Percentiles rank a stretch among this genome's conserved stretches.
These are phyloP conservation scores for Caenorhabditis panamensis DNA, from an alignment of 2,888 invertebrate genomes.

Conservation along the genomic window DNA sequence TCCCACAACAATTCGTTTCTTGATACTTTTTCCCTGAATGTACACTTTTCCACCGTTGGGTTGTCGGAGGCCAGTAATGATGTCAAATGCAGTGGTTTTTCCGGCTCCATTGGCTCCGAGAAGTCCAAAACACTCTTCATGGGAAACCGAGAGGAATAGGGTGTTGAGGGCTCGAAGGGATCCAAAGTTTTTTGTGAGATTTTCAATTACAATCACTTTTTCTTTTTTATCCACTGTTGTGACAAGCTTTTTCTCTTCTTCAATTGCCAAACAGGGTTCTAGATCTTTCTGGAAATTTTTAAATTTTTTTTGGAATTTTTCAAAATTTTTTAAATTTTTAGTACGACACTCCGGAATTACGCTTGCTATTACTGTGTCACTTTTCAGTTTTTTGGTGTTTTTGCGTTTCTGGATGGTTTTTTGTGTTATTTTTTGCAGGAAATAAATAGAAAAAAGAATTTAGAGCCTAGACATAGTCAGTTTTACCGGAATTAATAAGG, in stretches of 20 bases:
- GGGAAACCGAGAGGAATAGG: conserved; percentile 69
- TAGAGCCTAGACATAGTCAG: too few species aligned
- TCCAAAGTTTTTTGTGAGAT: conserved; percentile 60
- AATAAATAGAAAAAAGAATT: too few species aligned
- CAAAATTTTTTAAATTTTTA: too few species aligned
- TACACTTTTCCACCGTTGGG: conserved; percentile 67
- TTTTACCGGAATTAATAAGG: too few species aligned
- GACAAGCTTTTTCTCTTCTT: conserved; percentile 21
- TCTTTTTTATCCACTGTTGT: conserved; percentile 6
- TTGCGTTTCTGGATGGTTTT: too few species aligned
- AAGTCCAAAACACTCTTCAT: conserved; percentile 77
- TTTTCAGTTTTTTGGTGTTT: too few species aligned
- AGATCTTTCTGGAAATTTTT: conserved; percentile 34
- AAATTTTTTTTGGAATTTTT: too few species aligned
- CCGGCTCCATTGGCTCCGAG: conserved; percentile 76
- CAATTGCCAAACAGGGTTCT: conserved; percentile 17
- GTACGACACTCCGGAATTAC: too few species aligned
- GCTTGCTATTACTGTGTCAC: too few species aligned
- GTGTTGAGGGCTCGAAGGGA: conserved; percentile 64
- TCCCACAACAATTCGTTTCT: conserved; percentile 65
- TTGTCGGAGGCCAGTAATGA: conserved; percentile 70
- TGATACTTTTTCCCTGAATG: conserved; percentile 67
- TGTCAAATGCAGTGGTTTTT: conserved; percentile 78
- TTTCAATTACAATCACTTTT: conserved; percentile 6
- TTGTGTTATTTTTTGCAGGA: too few species aligned